A percentile compares a stretch with the other conserved stretches of the same genome.
These are phyloP conservation scores for Hofmannophila pseudospretella DNA, from an alignment of 2,888 invertebrate species.

Conservation along the genomic window DNA sequence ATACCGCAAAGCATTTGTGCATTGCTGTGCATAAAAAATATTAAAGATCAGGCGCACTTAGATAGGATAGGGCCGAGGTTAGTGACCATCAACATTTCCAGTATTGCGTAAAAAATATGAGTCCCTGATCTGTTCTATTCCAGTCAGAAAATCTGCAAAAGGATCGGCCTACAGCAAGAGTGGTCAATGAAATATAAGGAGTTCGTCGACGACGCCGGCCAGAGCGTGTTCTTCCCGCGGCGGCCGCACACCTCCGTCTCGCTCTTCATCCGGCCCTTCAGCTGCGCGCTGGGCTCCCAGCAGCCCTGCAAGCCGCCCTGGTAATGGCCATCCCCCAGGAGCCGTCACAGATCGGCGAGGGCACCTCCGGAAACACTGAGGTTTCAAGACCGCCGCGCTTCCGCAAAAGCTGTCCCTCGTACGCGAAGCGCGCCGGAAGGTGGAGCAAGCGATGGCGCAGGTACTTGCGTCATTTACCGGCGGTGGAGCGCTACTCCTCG, in stretches of 20 bases:
- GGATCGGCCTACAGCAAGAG: slow-evolving; percentile 61
- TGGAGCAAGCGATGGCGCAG: not conserved
- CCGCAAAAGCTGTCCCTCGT: not conserved
- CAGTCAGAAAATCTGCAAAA: slow-evolving; percentile 69
- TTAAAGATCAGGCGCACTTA: too few species aligned
- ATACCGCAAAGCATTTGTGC: too few species aligned
- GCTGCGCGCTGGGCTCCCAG: slow-evolving; percentile 22
- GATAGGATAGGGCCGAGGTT: too few species aligned
- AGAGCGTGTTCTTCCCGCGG: slow-evolving; percentile 69
- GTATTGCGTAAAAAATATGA: too few species aligned
- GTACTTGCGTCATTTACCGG: not conserved
- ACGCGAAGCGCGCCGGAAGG: not conserved
- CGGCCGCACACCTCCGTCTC: slow-evolving; percentile 63
- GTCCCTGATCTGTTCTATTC: too few species aligned
- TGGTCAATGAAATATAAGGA: slow-evolving; percentile 72
- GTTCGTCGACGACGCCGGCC: slow-evolving; percentile 62
- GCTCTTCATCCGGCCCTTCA: slow-evolving; percentile 52
- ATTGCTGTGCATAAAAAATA: too few species aligned
- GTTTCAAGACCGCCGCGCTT: not conserved
- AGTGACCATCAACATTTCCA: too few species aligned
- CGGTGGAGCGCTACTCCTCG: not conserved
- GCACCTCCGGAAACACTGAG: not conserved
- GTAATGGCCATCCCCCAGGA: slow-evolving; percentile 4
- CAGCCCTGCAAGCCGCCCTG: slow-evolving; percentile 34
- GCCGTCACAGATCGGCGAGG: not conserved